Percentiles rank a stretch among this genome's conserved stretches.
phyloP scores from a whole-genome alignment of 2,797 vertebrate genomes.

The Crenichthys baileyi region DNA sequence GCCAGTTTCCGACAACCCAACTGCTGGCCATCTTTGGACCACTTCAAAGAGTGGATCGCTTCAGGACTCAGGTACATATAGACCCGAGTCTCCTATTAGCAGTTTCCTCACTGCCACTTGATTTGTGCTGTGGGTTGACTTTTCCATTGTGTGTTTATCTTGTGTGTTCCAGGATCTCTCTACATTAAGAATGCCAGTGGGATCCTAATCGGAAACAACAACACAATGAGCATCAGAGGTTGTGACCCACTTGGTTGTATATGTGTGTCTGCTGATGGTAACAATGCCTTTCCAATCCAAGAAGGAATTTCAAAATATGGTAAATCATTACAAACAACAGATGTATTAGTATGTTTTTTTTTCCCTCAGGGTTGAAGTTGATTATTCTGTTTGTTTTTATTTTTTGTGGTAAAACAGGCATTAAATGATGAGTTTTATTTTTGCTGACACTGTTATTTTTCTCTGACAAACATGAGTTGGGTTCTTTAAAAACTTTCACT shows the following conservation, averaged over 20 bases:
- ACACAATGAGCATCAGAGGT: constrained; percentile 82
- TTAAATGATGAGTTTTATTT: background rate
- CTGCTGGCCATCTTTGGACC: constrained; percentile 18
- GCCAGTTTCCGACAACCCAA: constrained; percentile 60
- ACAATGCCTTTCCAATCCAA: constrained; percentile 40
- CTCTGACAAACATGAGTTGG: no score
- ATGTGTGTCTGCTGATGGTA: constrained; percentile 9
- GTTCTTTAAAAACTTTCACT: no score
- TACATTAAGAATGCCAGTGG: constrained; percentile 82
- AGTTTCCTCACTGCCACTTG: background rate
- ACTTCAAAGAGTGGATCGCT: constrained; percentile 26
- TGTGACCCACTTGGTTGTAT: constrained; percentile 32
- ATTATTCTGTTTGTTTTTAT: background rate
- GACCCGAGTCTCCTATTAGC: background rate
- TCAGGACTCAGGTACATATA: constrained; percentile 64
- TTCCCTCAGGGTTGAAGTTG: background rate
- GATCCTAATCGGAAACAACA: constrained; percentile 90
- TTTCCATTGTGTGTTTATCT: constrained; percentile 26
- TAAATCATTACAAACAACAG: constrained; percentile 40
- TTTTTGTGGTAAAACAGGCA: background rate
- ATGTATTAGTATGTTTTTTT: background rate
- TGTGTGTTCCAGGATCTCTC: constrained; percentile 60
- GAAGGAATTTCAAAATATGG: constrained; percentile 76
- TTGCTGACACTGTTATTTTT: no score
- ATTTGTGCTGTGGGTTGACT: background rate